Evolutionary conservation across 2,797 vertebrate genomes (phyloP), one percentile per base, ranked within the genome.

Genomic region (Clarias platycephalus): DNA sequence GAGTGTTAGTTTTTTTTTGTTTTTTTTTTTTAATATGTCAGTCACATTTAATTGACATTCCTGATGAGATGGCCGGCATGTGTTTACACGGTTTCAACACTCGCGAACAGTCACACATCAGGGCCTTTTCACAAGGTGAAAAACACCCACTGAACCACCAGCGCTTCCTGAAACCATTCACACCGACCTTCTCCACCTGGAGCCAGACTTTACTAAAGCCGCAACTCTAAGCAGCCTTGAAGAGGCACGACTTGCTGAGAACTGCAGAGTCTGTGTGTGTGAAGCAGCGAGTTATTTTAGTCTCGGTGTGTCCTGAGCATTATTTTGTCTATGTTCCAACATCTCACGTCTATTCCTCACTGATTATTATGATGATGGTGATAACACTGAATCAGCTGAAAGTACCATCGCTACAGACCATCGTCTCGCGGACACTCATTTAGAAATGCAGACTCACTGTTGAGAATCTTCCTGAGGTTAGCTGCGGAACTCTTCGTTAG

Each of bases 181-280:
- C 24, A 55, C 22, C 71, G 81, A 72, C 66, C 31, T 72, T 44
- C 62, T 81, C 49, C 71, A 72, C 57, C 40, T 80, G 77, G 12
- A 20, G 18, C 22, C 8, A 13, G 31, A 20, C 24, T 66, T 9
- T 24, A 55, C 24, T 28, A 7, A 75, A 55, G 22, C 60, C 40
- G 4, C 31, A 16, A 67, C 9, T 63, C 49, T 53, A 26, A 24
- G 22, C 15, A 34, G 60, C 22, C 20, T 53, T 60, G 62, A 44
- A 55, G 72, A 76, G 75, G 49, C 28, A 26, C 8, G 9, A 76
- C 7, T 62, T 24, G 7, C 12, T n/a, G 13, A 40, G 34, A 62
- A n/a, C 34, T 62, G 57, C 34, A 15, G 0, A 4, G 57, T n/a
- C 58, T 8, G 26, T 58, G 18, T 34, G 31, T 1, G 75, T 1